Percentiles rank a stretch among this genome's conserved stretches.
These are phyloP conservation scores for Hippocampus guttulatus DNA, from an alignment of 2,113 vertebrate species.

Conservation along the genomic window DNA sequence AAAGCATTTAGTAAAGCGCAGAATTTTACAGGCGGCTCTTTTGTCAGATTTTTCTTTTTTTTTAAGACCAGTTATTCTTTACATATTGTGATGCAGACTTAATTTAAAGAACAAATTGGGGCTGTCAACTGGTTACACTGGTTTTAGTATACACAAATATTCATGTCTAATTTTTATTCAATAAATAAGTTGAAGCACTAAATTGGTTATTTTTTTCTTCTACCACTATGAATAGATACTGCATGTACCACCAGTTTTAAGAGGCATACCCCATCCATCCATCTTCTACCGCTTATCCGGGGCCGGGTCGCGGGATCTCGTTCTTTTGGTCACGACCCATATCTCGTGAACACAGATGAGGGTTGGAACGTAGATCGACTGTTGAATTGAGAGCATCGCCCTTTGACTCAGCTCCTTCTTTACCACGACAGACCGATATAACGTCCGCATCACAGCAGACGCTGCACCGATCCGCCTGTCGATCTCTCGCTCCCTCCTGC, in stretches of 20 bases:
- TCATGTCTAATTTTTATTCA: slow-evolving; percentile 89
- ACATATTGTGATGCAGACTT: slow-evolving; percentile 82
- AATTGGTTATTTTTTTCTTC: slow-evolving; percentile 3
- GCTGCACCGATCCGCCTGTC: no score
- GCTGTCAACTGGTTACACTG: slow-evolving; percentile 91
- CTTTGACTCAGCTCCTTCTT: no score
- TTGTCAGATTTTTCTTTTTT: slow-evolving; percentile 28
- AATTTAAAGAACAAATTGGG: slow-evolving; percentile 75
- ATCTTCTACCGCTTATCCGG: no score
- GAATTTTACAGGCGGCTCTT: slow-evolving; percentile 62
- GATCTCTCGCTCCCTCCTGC: no score
- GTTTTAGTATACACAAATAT: slow-evolving; percentile 95
- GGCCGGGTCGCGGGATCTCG: no score
- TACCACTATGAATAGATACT: not conserved
- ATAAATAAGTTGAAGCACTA: slow-evolving; percentile 61
- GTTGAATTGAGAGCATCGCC: no score
- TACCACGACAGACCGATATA: no score
- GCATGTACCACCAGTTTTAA: not conserved
- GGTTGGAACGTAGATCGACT: no score
- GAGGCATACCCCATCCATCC: not conserved
- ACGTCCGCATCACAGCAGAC: no score
- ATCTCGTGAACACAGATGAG: no score
- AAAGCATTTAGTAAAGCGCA: slow-evolving; percentile 68
- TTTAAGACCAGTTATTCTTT: slow-evolving; percentile 77
- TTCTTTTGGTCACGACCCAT: no score